Conservation (phyloP, 2,113 vertebrate genomes). For the Phycodurus eques region DNA sequence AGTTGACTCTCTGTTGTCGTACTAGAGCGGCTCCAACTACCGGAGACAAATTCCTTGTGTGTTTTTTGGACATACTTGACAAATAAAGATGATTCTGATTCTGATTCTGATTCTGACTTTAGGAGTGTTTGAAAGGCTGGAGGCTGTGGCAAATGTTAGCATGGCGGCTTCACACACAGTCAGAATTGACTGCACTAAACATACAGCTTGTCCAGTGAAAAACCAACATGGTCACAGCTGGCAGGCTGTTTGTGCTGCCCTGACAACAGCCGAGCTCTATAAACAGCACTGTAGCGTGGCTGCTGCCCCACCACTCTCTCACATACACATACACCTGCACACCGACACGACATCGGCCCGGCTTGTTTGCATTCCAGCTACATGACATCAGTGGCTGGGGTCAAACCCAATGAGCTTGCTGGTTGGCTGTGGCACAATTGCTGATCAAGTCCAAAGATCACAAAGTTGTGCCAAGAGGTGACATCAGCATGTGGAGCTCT, state of each 20-base stretch:
- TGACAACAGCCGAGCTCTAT: slow-evolving; percentile 50
- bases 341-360: slow-evolving; percentile 10
- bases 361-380: slow-evolving; percentile 65
- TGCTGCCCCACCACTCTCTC: slow-evolving; percentile 15
- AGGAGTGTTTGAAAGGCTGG: background rate
- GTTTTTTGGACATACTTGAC: no score
- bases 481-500: slow-evolving; percentile 66
- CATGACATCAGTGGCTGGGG: slow-evolving; percentile 65
- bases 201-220: slow-evolving; percentile 45
- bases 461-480: slow-evolving; percentile 67
- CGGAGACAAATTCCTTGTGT: no score
- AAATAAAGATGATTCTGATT: no score
- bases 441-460: slow-evolving; percentile 71
- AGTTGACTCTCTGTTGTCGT: no score
- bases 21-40: no score
- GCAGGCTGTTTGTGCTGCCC: slow-evolving; percentile 56
- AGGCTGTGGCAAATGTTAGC: slow-evolving; percentile 24
- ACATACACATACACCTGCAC: slow-evolving; percentile 16
- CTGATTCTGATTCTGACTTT: no score
- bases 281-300: slow-evolving; percentile 47
- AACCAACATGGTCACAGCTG: slow-evolving; percentile 68
- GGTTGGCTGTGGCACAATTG: slow-evolving; percentile 49
- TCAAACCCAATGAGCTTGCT: slow-evolving; percentile 38
- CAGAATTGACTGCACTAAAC: slow-evolving; percentile 32
- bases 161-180: slow-evolving; percentile 21